A percentile compares a stretch with the other conserved stretches of the same genome.
Evolutionary conservation across 2,888 invertebrate genomes (phyloP).

Genomic region (Salpingus planirostris): DNA sequence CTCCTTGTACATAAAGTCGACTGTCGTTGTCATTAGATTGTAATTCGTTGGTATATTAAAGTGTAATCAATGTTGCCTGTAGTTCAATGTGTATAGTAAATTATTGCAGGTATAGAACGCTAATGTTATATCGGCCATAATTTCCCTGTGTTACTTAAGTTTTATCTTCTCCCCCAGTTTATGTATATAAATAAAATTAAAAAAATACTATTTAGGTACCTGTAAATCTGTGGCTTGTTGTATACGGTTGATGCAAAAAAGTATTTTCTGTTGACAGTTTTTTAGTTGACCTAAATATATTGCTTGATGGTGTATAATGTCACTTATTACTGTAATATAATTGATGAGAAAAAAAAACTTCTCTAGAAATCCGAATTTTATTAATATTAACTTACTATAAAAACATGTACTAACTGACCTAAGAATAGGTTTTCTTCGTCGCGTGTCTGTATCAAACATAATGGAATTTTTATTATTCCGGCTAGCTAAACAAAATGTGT

Average conservation of each 20-base stretch:
- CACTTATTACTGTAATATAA: constrained; percentile 36
- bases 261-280: constrained; percentile 24
- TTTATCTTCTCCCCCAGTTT: constrained; percentile 16
- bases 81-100: constrained; percentile 43
- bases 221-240: constrained; percentile 43
- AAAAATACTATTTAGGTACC: constrained; percentile 37
- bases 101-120: constrained; percentile 39
- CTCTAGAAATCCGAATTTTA: constrained; percentile 43
- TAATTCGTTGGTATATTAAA: constrained; percentile 39
- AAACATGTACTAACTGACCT: constrained; percentile 29
- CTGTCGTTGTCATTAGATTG: constrained; percentile 41
- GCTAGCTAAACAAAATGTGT: constrained; percentile 22
- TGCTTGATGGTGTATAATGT: constrained; percentile 35
- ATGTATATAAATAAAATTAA: constrained; percentile 31
- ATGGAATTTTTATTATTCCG: constrained; percentile 17
- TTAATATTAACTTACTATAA: constrained; percentile 27
- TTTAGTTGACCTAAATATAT: constrained; percentile 13
- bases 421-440: constrained; percentile 23
- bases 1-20: constrained; percentile 39
- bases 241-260: constrained; percentile 35
- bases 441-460: constrained; percentile 24
- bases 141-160: constrained; percentile 30
- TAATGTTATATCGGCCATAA: constrained; percentile 29
- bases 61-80: constrained; percentile 42
- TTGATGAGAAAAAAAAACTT: constrained; percentile 29